A percentile compares a stretch with the other conserved stretches of the same genome.
Conservation (phyloP, 2,113 vertebrate species). For the Eptatretus burgeri region DNA sequence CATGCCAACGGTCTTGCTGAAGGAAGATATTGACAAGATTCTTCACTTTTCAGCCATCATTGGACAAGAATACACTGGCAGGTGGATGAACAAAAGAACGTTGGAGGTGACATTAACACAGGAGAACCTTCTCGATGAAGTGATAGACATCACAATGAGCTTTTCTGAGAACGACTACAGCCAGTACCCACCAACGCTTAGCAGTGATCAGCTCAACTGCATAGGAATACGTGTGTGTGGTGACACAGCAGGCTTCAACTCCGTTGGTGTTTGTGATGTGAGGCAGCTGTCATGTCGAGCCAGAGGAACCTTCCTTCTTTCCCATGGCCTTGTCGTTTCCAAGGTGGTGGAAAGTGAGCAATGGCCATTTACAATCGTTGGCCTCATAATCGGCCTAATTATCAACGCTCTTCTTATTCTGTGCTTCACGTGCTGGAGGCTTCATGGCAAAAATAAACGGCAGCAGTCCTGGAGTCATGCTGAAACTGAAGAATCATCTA, state of each 20-base stretch:
- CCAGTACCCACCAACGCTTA: neutral
- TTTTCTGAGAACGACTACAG: neutral
- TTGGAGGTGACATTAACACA: neutral
- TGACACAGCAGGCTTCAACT: neutral
- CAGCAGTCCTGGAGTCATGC: neutral
- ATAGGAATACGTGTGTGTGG: neutral
- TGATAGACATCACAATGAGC: neutral
- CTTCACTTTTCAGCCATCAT: neutral
- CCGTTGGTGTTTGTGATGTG: neutral
- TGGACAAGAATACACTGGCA: conserved; percentile 1
- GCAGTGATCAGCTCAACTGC: conserved; percentile 1
- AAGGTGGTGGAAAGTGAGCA: neutral
- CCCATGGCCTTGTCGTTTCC: neutral
- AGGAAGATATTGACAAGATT: neutral
- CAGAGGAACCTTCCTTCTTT: neutral
- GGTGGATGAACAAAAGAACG: neutral
- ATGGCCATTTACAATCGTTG: neutral
- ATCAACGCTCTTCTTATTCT: neutral
- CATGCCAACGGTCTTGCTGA: neutral
- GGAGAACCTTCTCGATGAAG: neutral
- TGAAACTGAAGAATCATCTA: neutral
- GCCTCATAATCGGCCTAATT: neutral
- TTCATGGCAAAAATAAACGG: neutral
- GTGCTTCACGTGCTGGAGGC: conserved; percentile 2
- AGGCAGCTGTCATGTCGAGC: conserved; percentile 6